phyloP scores from a whole-genome alignment of 1,140 invertebrate genomes.

The Drosophila bifasciata region DNA sequence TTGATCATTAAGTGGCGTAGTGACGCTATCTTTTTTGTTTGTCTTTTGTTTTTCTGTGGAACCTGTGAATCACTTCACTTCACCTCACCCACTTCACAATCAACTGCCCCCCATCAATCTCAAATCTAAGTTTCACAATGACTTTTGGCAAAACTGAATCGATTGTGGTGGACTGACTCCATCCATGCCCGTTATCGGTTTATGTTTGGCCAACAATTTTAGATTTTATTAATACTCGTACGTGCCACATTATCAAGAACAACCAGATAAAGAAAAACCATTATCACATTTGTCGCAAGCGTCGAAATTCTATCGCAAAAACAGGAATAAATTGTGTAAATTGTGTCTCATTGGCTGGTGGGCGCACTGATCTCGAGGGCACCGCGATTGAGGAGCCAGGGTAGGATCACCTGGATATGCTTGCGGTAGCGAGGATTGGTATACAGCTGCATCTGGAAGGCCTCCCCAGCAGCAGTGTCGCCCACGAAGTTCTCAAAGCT shows the following conservation, averaged over 20 bases:
- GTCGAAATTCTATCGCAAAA: constrained; percentile 4
- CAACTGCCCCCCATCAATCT: no score
- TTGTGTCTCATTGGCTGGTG: no score
- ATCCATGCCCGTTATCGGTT: constrained; percentile 4
- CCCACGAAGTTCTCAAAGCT: constrained; percentile 61
- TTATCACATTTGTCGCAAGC: background rate
- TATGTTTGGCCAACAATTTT: background rate
- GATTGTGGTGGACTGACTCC: no score
- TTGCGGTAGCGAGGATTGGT: constrained; percentile 66
- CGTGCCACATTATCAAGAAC: constrained; percentile 12
- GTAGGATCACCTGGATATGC: constrained; percentile 60
- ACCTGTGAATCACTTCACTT: constrained; percentile 2
- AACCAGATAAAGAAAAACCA: constrained; percentile 3
- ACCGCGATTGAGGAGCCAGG: constrained; percentile 72
- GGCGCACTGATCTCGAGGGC: constrained; percentile 35
- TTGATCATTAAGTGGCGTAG: background rate
- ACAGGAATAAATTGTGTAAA: background rate
- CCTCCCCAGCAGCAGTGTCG: constrained; percentile 44
- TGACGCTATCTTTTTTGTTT: background rate
- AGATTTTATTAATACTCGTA: constrained; percentile 8
- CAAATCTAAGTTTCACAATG: background rate
- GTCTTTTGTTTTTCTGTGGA: no score
- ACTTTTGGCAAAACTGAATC: background rate
- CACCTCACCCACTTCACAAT: no score
- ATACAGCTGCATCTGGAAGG: constrained; percentile 65